Evolutionary conservation across 2,113 vertebrate genomes (phyloP).

Genomic region (Atrichornis clamosus): DNA sequence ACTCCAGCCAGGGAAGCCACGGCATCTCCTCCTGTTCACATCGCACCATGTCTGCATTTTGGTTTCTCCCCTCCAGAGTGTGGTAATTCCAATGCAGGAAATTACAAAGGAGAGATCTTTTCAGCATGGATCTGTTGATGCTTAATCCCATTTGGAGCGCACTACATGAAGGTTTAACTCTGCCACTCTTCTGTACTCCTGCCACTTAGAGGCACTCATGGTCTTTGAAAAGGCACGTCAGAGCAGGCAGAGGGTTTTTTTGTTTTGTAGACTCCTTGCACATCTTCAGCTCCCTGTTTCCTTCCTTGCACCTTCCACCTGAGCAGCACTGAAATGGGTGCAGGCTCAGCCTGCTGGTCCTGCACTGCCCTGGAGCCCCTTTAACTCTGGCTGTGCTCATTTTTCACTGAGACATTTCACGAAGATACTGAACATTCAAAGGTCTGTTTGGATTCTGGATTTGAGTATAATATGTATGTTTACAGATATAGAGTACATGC

Average conservation of each 20-base stretch:
- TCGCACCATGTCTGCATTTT: not conserved
- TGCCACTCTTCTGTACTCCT: not conserved
- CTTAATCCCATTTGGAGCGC: not conserved
- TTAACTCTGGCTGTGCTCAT: not conserved
- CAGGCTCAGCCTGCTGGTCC: not conserved
- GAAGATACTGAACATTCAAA: not conserved
- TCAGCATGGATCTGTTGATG: not conserved
- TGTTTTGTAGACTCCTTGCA: not conserved
- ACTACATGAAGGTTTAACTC: not conserved
- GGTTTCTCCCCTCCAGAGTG: not conserved
- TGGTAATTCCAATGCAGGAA: not conserved
- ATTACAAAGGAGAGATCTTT: not conserved
- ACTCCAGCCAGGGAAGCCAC: not conserved
- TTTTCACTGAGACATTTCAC: not conserved
- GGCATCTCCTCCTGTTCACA: not conserved
- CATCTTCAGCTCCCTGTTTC: not conserved
- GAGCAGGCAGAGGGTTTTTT: constrained; percentile 39
- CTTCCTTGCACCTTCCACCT: not conserved
- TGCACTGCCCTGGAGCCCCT: not conserved
- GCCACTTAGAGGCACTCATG: constrained; percentile 34
- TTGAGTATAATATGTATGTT: not conserved
- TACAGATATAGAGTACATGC: fast-evolving
- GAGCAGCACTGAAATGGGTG: not conserved
- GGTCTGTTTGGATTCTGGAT: not conserved
- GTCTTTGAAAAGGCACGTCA: not conserved